Conservation (phyloP, 2,888 invertebrate genomes). For the Caenorhabditis parvicauda region DNA sequence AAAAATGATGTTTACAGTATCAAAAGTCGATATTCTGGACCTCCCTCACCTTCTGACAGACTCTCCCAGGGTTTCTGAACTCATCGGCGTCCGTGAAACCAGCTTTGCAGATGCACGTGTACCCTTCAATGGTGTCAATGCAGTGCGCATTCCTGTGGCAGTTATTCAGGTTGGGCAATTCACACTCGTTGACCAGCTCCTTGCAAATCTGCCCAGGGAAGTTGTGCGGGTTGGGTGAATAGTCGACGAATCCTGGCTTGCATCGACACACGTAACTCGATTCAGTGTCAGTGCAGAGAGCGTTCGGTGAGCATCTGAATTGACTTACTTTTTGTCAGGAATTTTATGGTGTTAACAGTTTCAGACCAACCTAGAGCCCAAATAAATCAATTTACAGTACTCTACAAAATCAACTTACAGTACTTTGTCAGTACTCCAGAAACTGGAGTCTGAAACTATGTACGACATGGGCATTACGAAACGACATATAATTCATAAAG, state of each 20-base stretch:
- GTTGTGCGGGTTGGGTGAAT: constrained; percentile 60
- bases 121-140: constrained; percentile 58
- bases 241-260: constrained; percentile 61
- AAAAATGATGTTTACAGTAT: background rate
- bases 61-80: constrained; percentile 54
- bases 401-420: background rate
- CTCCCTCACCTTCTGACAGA: constrained; percentile 43
- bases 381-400: too few species aligned
- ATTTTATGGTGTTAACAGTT: too few species aligned
- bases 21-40: background rate
- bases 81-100: constrained; percentile 61
- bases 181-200: constrained; percentile 58
- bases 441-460: too few species aligned
- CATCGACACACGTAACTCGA: constrained; percentile 59
- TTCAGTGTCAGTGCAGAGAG: constrained; percentile 60
- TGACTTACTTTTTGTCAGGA: too few species aligned
- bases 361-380: too few species aligned
- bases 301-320: constrained; percentile 56
- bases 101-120: constrained; percentile 51
- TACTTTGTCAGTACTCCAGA: too few species aligned
- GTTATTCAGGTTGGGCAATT: constrained; percentile 41
- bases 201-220: constrained; percentile 57
- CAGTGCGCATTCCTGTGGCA: constrained; percentile 59
- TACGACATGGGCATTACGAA: too few species aligned
- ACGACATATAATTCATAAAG: too few species aligned